Evolutionary conservation across 2,797 vertebrate species (phyloP), one percentile per base, ranked within the genome.

Genomic region (Coregonus sp.): DNA sequence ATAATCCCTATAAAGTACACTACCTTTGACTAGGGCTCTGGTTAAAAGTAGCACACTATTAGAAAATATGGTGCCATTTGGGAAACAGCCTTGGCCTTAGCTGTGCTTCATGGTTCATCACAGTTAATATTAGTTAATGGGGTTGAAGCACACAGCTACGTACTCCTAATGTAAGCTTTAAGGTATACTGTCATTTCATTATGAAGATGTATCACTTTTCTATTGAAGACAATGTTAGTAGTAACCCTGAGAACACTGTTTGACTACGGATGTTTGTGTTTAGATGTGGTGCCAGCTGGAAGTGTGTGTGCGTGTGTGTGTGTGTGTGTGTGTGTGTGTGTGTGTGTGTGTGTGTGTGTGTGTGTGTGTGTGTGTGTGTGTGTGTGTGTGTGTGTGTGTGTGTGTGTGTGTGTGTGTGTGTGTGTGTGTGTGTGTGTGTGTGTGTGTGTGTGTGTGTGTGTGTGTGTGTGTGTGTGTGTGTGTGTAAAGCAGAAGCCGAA

Each of bases 71-170:
- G 20, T 25, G 59, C 6, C 20, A 12, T 63, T 63, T 63, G 9
- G 20, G 59, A 63, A 9, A 29, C n/a, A 25, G 9, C 9, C 20
- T 47, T 47, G 40, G 40, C 9, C 9, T 47, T 47, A 47, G 40
- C 40, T 7, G 7, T 72, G 59, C 74, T 63, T 73, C 40, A 75
- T 76, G 75, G 79, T 75, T 78, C 59, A 70, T 73, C 74, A 79
- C 61, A 79, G 83, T 85, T 78, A 77, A 82, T 68, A 77, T 75
- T 77, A 83, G 76, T 81, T 87, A 85, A 88, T 84, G 74, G 77
- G 73, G 63, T 67, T 72, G 79, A 59, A 50, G 72, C 40, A 40
- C 1, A 40, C 40, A 40, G 40, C 40, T 2, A 40, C 2, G 7
- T 40, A 40, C 40, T 40, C 40, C 40, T 40, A 40, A 31, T 6